Base-by-base conservation (phyloP, 2,888 invertebrate genomes). In the Lithodes maja region DNA sequence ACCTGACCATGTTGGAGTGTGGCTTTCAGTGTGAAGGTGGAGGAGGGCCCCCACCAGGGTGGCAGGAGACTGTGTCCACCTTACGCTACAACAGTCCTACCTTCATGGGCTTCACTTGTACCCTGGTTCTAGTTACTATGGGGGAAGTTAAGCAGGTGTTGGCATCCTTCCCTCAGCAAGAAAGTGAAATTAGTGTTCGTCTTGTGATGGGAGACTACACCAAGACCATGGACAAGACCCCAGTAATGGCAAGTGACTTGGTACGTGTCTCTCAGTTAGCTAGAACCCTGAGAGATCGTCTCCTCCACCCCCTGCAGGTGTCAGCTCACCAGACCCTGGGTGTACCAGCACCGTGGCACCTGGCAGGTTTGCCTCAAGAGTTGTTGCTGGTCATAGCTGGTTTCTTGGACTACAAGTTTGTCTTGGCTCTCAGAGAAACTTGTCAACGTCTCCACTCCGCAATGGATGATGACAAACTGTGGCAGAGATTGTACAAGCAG, bases 1-100 rank as follows among this genome's bases (percentile, higher is more conserved):
- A 91, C 69, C 86, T 90, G 52, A 91, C 84, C 69, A 91, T 91
- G 90, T 12, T 86, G 12, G 91, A 91, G 74, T 90, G 87, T 82
- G 90, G 90, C 2, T 91, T 90, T 74, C 17, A 78, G 61, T 71
- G 80, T 68, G 85, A 85, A 2, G 55, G 52, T 1, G 15, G 17
- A 75, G 15, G 69, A 2, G 79, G 74, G 9, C 85, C 84, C 5
- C 91, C 90, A n/a, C 2, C 69, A 1, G 86, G 89, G 2, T 91
- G 91, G 91, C 85, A 84, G 1, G 88, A 85, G 49, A 83, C 81
- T 78, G 91, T 87, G 49, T 86, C 90, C 15, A 90, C 85, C 9
- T 82, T 91, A 17, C 78, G 55, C 50, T 91, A 91, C 81, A 80
- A 54, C 54, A 85, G 90, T 74, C 53, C 68, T 1, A 80, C 86